A percentile compares a stretch with the other conserved stretches of the same genome.
These are phyloP conservation scores for Dinomys branickii DNA, from an alignment of 2,113 vertebrate species.

Conservation along the genomic window DNA sequence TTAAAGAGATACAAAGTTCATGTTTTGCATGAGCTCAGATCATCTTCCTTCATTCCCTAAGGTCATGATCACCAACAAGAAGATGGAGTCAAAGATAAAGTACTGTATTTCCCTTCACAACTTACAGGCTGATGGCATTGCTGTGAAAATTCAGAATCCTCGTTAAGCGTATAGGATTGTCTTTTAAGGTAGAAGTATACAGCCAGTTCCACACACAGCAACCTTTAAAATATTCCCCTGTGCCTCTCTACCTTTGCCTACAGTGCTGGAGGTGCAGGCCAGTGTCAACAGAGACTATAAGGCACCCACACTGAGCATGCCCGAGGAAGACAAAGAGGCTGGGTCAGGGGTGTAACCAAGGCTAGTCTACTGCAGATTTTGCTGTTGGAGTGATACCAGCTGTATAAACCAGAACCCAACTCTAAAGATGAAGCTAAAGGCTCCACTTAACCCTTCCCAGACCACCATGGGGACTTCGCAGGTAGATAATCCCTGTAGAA, in stretches of 20 bases:
- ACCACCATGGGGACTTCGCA: background rate
- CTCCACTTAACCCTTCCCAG: background rate
- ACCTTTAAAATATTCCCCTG: background rate
- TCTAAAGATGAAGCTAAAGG: background rate
- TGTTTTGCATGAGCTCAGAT: background rate
- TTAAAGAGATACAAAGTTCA: background rate
- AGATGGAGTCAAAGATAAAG: background rate
- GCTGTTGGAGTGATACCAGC: background rate
- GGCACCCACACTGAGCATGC: background rate
- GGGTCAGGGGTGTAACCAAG: background rate
- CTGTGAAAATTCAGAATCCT: background rate
- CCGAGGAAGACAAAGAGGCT: background rate
- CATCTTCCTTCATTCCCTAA: background rate
- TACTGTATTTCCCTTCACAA: background rate
- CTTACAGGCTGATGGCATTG: background rate
- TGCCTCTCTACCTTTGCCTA: background rate
- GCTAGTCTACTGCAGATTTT: background rate
- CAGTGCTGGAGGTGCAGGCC: background rate
- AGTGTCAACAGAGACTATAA: background rate
- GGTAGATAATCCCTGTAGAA: background rate
- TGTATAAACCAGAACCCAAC: background rate
- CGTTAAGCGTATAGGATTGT: background rate
- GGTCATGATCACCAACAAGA: background rate
- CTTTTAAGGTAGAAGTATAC: background rate
- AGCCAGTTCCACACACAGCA: background rate